Evolutionary conservation across 2,113 vertebrate genomes (phyloP), one percentile per base, ranked within the genome.

Genomic region (Gnathonemus longibarbis): DNA sequence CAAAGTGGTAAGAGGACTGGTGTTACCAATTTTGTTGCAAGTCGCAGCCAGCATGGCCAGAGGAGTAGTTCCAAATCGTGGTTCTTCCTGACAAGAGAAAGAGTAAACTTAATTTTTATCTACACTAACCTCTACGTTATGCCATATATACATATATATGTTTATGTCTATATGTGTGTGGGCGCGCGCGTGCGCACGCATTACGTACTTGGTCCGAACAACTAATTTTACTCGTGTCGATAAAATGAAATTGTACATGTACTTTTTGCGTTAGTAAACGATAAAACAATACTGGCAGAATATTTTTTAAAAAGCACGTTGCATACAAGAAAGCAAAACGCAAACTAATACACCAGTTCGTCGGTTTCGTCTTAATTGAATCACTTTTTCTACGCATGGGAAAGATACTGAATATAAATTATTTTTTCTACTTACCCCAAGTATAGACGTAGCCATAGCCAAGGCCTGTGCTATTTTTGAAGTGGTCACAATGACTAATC

Each of bases 401-500:
- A 15, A 88, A 66, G 39, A 84, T 85, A 35, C 15, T 89, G 89
- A 91, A 62, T n/a, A 53, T 85, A 45, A 83, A 21, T 46, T 9
- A 46, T 48, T 19, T 45, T 45, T 84, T 70, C 15, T 90, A 97
- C 98, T 99, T 97, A 99, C 98, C 98, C 98, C 98, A 93, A 99
- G 98, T 95, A 99, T 98, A 96, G 98, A 99, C 96, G 98, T 99
- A 97, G 98, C 98, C 98, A 99, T 99, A 98, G 97, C 98, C 97
- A 96, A 97, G 97, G 93, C 94, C 91, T 93, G 94, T 90, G 92
- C 92, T 92, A 92, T 74, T 87, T 93, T 48, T 90, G 95, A 91
- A 92, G 91, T 86, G 92, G 90, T 92, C 91, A 92, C 90, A 92
- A 91, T 92, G 62, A 91, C 92, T 91, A 50, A 90, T 88, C 53